These are phyloP conservation scores for Adelges cooleyi DNA, from an alignment of 1,140 invertebrate genomes.

Conservation along the genomic window DNA sequence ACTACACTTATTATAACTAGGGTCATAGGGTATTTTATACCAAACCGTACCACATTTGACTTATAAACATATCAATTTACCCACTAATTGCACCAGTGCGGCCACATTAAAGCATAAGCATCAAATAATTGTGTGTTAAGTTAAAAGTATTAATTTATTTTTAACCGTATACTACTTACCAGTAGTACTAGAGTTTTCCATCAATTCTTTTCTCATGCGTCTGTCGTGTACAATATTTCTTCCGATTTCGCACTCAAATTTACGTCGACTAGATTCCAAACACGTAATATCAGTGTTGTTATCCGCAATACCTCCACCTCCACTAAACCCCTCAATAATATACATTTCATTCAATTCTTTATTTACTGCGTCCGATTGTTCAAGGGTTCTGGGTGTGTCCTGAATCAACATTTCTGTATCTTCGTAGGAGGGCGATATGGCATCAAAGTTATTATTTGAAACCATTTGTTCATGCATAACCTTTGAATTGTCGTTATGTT, in stretches of 20 bases:
- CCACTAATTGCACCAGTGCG: too few species aligned
- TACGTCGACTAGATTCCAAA: slow-evolving; percentile 37
- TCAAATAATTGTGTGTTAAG: too few species aligned
- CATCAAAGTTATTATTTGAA: slow-evolving; percentile 1
- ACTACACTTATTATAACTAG: too few species aligned
- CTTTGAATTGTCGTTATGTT: neutral
- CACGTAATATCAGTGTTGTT: slow-evolving; percentile 33
- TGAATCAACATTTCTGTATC: slow-evolving; percentile 17
- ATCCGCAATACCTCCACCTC: slow-evolving; percentile 11
- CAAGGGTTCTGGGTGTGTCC: neutral
- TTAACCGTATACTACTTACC: too few species aligned
- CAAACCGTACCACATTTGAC: too few species aligned
- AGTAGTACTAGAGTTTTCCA: slow-evolving; percentile 35
- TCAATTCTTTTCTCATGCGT: slow-evolving; percentile 43
- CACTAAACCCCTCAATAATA: neutral
- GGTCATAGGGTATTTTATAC: too few species aligned
- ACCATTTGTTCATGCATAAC: neutral
- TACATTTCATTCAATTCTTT: neutral
- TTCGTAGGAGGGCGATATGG: slow-evolving; percentile 1
- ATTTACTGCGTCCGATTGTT: neutral
- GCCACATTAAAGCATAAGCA: too few species aligned
- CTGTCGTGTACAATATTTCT: slow-evolving; percentile 43
- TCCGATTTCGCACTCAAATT: slow-evolving; percentile 46
- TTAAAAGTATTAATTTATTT: too few species aligned
- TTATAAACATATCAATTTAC: too few species aligned